Conservation (phyloP, 1,140 invertebrate species). For the Drosophila ercepeae region DNA sequence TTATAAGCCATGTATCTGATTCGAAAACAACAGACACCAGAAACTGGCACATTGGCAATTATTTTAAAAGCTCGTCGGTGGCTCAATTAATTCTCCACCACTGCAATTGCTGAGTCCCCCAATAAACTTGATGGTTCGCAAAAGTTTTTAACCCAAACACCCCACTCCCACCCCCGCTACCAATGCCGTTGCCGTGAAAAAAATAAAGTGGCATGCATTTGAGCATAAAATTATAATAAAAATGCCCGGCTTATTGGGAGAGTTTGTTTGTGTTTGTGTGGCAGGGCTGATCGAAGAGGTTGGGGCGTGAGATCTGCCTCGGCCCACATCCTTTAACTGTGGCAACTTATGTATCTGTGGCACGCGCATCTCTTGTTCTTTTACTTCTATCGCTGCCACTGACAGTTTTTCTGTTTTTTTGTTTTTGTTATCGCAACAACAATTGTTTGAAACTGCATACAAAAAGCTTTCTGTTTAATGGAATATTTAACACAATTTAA, state of each 20-base stretch:
- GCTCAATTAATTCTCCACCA: constrained; percentile 57
- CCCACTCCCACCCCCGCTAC: constrained; percentile 21
- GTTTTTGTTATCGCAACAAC: constrained; percentile 21
- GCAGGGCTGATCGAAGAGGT: not conserved
- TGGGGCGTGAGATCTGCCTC: not conserved
- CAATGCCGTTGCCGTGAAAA: constrained; percentile 13
- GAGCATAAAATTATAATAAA: constrained; percentile 78
- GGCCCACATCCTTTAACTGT: constrained; percentile 31
- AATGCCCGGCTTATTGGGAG: constrained; percentile 57
- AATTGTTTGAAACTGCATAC: constrained; percentile 57
- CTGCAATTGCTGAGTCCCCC: constrained; percentile 22
- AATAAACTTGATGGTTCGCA: constrained; percentile 49
- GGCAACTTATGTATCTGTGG: constrained; percentile 49
- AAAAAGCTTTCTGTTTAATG: constrained; percentile 81
- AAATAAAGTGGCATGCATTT: constrained; percentile 61
- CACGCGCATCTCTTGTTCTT: constrained; percentile 30
- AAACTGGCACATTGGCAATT: constrained; percentile 53
- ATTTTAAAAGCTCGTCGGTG: constrained; percentile 66
- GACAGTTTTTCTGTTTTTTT: constrained; percentile 46
- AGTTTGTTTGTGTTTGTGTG: constrained; percentile 9
- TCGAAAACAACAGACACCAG: constrained; percentile 9
- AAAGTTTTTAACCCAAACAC: constrained; percentile 34
- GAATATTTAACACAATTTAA: constrained; percentile 82
- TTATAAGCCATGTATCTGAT: constrained; percentile 30
- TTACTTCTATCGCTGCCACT: constrained; percentile 36